Evolutionary conservation across 2,797 vertebrate genomes (phyloP), one percentile per base, ranked within the genome.

Genomic region (Lithobates pipiens): DNA sequence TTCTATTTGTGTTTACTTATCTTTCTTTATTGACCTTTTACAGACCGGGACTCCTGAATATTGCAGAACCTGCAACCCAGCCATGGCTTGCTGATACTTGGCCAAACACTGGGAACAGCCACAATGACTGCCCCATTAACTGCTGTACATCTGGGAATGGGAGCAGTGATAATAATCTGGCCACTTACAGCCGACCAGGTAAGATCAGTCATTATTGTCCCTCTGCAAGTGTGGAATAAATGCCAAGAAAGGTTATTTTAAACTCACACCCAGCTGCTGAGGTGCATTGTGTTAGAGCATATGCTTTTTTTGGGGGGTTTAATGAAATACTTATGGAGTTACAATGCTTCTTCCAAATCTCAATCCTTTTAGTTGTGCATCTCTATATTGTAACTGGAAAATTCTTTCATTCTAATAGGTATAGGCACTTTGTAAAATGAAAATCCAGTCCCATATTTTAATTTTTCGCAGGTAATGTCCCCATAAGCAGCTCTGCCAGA

Each of bases 41-140:
- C 90, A 99, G 98, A 92, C 98, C 98, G 46, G 98, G 98, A 89
- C 95, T 99, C 89, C 95, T 99, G 85, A 99, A 99, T 95, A 98
- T 99, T 70, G 96, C 96, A 36, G 98, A 99, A 88, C 95, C 97
- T 0, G 95, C 97, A 77, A 90, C 96, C 6, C 98, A 99, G 90
- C 98, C 98, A 0, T 99, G 98, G 98, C 93, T 99, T 83, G 98
- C 98, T 5, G 98, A 99, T 92, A 99, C 98, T 0, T 99, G 98
- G 98, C 98, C 98, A 77, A 98, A 99, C 91, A 98, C 96, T 36
- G 98, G 98, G 89, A 98, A 97, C 94, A 98, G 95, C 89, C 98
- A 99, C 94, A 99, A 97, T 0, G 98, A 99, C 94, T 99, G 98
- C 93, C 96, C 97, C 93, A 99, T 99, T 93, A 99, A 95, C 92